phyloP scores from a whole-genome alignment of 2,113 vertebrate genomes.

The Lates calcarifer region DNA sequence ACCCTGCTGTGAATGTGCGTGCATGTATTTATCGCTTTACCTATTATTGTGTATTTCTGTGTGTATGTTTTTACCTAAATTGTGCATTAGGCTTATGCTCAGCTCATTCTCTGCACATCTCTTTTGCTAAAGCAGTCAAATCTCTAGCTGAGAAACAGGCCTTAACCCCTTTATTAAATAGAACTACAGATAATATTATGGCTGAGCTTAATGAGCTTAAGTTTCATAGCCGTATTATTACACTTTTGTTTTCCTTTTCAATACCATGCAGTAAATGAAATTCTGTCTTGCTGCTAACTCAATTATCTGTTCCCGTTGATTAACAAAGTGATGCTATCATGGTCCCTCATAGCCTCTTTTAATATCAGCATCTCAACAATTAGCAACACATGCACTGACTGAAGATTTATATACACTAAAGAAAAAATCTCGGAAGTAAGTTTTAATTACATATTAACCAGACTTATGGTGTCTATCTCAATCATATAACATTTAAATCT shows the following conservation, averaged over 20 bases:
- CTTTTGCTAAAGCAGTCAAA: not conserved
- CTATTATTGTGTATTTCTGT: not conserved
- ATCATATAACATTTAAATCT: not conserved
- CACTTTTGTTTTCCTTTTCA: conserved; percentile 44
- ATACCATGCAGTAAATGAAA: conserved; percentile 34
- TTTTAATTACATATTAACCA: not conserved
- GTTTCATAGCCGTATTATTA: conserved; percentile 59
- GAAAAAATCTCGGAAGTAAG: not conserved
- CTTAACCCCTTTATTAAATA: conserved; percentile 22
- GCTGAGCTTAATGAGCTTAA: conserved; percentile 31
- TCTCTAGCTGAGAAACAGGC: not conserved
- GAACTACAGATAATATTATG: not conserved
- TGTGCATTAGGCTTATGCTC: not conserved
- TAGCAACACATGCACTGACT: not conserved
- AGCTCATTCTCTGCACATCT: conserved; percentile 2
- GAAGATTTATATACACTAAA: not conserved
- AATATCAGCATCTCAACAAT: conserved; percentile 24
- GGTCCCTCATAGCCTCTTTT: conserved; percentile 29
- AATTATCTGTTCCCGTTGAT: conserved; percentile 53
- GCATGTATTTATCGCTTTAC: not conserved
- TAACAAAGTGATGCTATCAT: conserved; percentile 6
- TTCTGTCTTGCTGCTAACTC: conserved; percentile 30
- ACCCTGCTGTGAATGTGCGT: conserved; percentile 7
- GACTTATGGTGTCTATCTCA: not conserved
- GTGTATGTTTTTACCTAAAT: not conserved